These are phyloP conservation scores for Agonopterix alstromeriana DNA, from an alignment of 2,888 invertebrate genomes.

Conservation along the genomic window DNA sequence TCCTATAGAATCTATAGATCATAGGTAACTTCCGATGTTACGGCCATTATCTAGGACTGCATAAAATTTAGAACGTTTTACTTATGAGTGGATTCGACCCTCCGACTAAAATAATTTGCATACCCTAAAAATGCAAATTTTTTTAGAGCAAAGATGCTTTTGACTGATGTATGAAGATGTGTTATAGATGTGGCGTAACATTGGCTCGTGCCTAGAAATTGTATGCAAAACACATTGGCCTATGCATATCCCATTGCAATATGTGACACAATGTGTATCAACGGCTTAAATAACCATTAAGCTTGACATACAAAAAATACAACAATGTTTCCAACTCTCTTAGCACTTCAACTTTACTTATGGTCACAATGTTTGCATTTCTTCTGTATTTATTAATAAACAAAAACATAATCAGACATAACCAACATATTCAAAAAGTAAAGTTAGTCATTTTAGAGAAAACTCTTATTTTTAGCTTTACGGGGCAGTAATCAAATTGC, in stretches of 20 bases:
- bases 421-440: too few species aligned
- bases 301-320: too few species aligned
- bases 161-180: conserved; percentile 1
- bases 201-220: conserved; percentile 19
- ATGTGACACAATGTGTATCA: conserved; percentile 6
- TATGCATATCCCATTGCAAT: conserved; percentile 1
- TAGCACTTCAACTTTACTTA: too few species aligned
- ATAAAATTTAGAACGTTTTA: conserved; percentile 29
- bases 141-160: conserved; percentile 2
- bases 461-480: too few species aligned
- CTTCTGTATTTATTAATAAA: too few species aligned
- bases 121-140: conserved; percentile 20
- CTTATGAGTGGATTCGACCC: conserved; percentile 18
- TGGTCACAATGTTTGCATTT: too few species aligned
- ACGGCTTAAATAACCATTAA: too few species aligned
- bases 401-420: too few species aligned
- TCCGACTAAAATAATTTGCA: conserved; percentile 14
- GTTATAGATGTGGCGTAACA: conserved; percentile 9
- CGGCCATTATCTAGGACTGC: conserved; percentile 22
- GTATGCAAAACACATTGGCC: conserved; percentile 21
- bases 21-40: conserved; percentile 20
- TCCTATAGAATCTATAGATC: conserved; percentile 19
- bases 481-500: too few species aligned
- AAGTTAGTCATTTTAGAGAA: too few species aligned
- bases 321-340: too few species aligned